A percentile compares a stretch with the other conserved stretches of the same genome.
phyloP scores from a whole-genome alignment of 2,113 vertebrate genomes.

The Tetrao urogallus region DNA sequence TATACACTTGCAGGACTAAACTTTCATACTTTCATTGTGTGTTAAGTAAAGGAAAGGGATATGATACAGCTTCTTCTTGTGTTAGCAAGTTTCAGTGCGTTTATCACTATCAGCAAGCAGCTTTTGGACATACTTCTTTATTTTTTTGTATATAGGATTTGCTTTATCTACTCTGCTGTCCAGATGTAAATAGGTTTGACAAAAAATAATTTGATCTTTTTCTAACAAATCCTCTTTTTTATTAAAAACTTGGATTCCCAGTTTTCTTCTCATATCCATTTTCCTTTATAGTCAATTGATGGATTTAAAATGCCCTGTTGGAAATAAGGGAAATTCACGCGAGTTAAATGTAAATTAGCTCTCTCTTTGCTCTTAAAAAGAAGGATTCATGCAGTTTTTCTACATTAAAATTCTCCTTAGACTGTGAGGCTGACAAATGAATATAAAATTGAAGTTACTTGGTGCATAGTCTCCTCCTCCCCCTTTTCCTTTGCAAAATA shows the following conservation, averaged over 20 bases:
- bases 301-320: not conserved
- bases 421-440: not conserved
- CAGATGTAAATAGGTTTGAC: not conserved
- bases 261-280: not conserved
- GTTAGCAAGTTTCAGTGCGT: not conserved
- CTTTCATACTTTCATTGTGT: not conserved
- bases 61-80: not conserved
- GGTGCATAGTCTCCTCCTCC: rapidly evolving
- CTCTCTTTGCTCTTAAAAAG: not conserved
- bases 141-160: not conserved
- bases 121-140: not conserved
- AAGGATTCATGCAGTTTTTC: not conserved
- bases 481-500: not conserved
- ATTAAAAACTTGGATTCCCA: not conserved
- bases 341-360: not conserved
- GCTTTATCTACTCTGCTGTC: not conserved
- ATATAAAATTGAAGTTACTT: not conserved
- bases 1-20: not conserved
- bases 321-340: not conserved
- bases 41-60: not conserved
- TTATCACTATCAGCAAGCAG: not conserved
- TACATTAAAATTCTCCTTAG: not conserved
- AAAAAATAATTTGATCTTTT: not conserved
- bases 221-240: not conserved
- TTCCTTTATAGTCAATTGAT: not conserved